A percentile compares a stretch with the other conserved stretches of the same genome.
Evolutionary conservation across 2,888 invertebrate genomes (phyloP).

Genomic region (Leucophora obtusa): DNA sequence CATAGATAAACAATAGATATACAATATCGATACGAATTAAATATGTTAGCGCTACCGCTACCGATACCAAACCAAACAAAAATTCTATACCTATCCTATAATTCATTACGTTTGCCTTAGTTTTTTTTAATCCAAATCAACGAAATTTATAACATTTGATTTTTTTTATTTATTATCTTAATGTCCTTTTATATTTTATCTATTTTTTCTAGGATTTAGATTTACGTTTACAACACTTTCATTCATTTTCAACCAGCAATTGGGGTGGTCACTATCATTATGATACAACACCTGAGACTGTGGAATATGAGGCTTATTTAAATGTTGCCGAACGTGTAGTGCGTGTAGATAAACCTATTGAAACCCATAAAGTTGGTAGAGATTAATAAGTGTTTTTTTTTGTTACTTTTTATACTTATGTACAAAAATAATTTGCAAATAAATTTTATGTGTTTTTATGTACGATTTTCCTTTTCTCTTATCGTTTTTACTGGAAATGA

Average conservation of each 20-base stretch:
- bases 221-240: slow-evolving; percentile 96
- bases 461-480: not conserved
- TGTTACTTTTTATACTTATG: not conserved
- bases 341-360: slow-evolving; percentile 86
- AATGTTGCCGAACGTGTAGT: slow-evolving; percentile 86
- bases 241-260: slow-evolving; percentile 90
- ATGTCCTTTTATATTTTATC: not conserved
- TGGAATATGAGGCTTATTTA: slow-evolving; percentile 93
- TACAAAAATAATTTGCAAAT: slow-evolving; percentile 4
- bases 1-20: too few relatives aligned
- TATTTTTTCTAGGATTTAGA: slow-evolving; percentile 85
- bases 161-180: not conserved
- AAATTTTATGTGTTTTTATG: slow-evolving; percentile 28
- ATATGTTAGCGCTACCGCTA: too few relatives aligned
- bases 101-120: too few relatives aligned
- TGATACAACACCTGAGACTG: slow-evolving; percentile 93
- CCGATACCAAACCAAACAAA: too few relatives aligned
- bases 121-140: too few relatives aligned
- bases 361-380: slow-evolving; percentile 85
- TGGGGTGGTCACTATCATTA: slow-evolving; percentile 98
- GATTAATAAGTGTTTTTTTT: slow-evolving; percentile 80
- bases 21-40: too few relatives aligned
- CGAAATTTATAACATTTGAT: too few relatives aligned
- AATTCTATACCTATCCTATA: too few relatives aligned
- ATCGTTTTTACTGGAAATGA: slow-evolving; percentile 40